A percentile compares a stretch with the other conserved stretches of the same genome.
Evolutionary conservation across 2,797 vertebrate genomes (phyloP).

Genomic region (Acanthurus lineatus): DNA sequence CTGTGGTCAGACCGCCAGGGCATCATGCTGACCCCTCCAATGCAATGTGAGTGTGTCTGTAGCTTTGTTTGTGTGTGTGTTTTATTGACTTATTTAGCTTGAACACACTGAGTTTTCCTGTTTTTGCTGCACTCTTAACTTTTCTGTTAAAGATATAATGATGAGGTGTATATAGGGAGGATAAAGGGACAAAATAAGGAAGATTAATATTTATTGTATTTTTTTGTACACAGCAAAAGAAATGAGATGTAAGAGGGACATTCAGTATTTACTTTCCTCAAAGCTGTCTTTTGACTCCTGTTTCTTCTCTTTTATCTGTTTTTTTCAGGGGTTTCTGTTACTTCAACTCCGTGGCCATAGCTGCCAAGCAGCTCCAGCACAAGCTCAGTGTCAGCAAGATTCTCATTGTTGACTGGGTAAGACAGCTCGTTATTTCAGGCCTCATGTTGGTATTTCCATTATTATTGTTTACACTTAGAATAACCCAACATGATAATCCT

Average conservation of each 20-base stretch:
- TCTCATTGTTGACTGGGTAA: conserved; percentile 98
- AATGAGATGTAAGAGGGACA: background rate
- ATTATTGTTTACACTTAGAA: background rate
- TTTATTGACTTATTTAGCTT: conserved; percentile 1
- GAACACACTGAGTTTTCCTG: conserved; percentile 21
- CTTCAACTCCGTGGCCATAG: conserved; percentile 97
- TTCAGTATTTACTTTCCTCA: conserved; percentile 1
- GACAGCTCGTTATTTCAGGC: background rate
- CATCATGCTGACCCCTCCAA: conserved; percentile 95
- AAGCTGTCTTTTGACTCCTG: background rate
- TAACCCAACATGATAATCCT: too few species aligned
- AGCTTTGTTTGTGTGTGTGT: conserved; percentile 8
- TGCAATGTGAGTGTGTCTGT: conserved; percentile 90
- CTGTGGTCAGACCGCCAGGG: conserved; percentile 95
- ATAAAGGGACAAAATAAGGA: conserved; percentile 34
- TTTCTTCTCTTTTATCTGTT: conserved; percentile 26
- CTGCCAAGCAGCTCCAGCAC: conserved; percentile 94
- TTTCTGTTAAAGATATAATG: conserved; percentile 58
- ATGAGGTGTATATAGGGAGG: conserved; percentile 40
- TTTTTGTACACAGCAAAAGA: background rate
- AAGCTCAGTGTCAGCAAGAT: conserved; percentile 93
- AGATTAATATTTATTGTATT: conserved; percentile 25
- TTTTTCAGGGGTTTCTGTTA: conserved; percentile 94
- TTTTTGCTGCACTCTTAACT: conserved; percentile 47
- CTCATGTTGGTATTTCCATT: background rate